phyloP scores from a whole-genome alignment of 2,888 invertebrate genomes.

The Noctua pronuba region DNA sequence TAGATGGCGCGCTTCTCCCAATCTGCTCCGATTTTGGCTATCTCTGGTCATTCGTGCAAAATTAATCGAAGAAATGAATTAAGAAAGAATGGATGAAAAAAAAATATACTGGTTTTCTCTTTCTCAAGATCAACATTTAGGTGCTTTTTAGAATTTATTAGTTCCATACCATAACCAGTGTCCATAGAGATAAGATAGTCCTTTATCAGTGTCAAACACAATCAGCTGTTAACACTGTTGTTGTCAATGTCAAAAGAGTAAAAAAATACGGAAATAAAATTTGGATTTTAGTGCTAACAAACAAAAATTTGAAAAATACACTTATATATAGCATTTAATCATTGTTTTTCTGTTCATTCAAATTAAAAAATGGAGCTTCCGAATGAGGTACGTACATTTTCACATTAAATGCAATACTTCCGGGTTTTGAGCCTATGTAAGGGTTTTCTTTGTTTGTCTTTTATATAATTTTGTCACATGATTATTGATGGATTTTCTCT shows the following conservation, averaged over 20 bases:
- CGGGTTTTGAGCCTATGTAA: constrained; percentile 34
- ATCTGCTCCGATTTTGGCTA: neutral
- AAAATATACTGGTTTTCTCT: neutral
- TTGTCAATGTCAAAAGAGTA: constrained; percentile 55
- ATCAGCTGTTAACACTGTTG: neutral
- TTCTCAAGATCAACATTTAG: neutral
- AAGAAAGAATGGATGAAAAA: neutral
- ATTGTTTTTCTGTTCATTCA: constrained; percentile 13
- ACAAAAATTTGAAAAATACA: constrained; percentile 24
- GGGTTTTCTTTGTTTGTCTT: constrained; percentile 78
- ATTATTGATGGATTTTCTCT: constrained; percentile 67
- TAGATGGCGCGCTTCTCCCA: neutral
- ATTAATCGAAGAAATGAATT: neutral
- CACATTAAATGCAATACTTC: constrained; percentile 20
- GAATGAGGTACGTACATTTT: constrained; percentile 78
- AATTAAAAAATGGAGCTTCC: constrained; percentile 80
- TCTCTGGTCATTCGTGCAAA: neutral
- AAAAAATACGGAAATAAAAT: constrained; percentile 44
- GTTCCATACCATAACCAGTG: neutral
- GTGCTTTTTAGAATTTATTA: neutral
- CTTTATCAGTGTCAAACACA: neutral
- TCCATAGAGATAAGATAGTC: neutral
- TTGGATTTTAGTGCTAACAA: constrained; percentile 21
- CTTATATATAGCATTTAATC: constrained; percentile 11
- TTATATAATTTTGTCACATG: constrained; percentile 84